These are phyloP conservation scores for Pseudomyrmex concolor DNA, from an alignment of 1,140 invertebrate species.

Conservation along the genomic window DNA sequence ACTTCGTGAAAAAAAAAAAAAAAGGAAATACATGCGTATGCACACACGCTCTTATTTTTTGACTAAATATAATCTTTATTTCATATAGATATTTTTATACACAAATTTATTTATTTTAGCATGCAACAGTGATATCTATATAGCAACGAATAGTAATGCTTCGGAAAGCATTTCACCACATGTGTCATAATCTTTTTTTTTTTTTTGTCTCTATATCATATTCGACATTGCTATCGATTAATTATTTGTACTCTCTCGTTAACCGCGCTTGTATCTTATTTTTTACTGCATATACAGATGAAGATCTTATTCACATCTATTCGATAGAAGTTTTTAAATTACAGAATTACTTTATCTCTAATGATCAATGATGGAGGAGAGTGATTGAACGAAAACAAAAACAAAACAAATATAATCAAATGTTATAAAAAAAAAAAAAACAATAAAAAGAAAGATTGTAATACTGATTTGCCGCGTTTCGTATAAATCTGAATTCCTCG, in stretches of 20 bases:
- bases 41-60: constrained; percentile 40
- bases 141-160: constrained; percentile 72
- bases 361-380: constrained; percentile 15
- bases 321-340: constrained; percentile 27
- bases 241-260: constrained; percentile 60
- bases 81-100: constrained; percentile 73
- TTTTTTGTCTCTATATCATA: constrained; percentile 19
- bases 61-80: constrained; percentile 80
- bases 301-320: constrained; percentile 22
- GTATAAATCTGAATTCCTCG: too few species aligned
- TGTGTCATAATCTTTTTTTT: constrained; percentile 28
- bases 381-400: not conserved
- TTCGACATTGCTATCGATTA: constrained; percentile 35
- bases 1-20: not conserved
- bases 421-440: constrained; percentile 9
- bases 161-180: constrained; percentile 55
- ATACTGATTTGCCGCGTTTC: not conserved
- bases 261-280: constrained; percentile 38
- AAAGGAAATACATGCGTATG: not conserved
- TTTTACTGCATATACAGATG: constrained; percentile 29
- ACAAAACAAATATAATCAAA: not conserved
- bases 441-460: constrained; percentile 4
- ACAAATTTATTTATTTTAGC: constrained; percentile 76
- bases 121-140: constrained; percentile 79
- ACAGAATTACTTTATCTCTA: not conserved